Base-by-base conservation (phyloP, 2,113 vertebrate species). In the Lamprologus speciosus region DNA sequence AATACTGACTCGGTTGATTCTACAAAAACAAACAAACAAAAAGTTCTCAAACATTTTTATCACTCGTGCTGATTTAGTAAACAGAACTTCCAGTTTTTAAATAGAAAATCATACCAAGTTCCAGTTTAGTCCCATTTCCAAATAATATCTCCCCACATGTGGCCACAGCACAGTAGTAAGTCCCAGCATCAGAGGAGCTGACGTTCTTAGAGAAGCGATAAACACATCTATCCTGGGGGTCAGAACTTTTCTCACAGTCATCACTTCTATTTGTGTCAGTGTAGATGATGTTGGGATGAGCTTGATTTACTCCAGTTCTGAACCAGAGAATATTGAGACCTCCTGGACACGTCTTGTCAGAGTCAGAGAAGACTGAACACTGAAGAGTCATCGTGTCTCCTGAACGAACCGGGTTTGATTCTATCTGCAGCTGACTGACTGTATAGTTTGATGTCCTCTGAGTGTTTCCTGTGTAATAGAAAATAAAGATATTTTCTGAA, bases 101-200 rank as follows among this genome's bases (percentile, higher is more conserved):
- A 26, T 26, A 26, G 26, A 26, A 26, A 26, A 26, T 26, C 26
- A 26, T 26, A 26, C 26, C 26, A 3, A n/a, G 33, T 35, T 65
- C 33, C 10, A 65, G 1, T 13, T 1, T 37, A 37, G 0, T 37
- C 1, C 60, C 60, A 0, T 3, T 35, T 65, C 88, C 89, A 63
- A 93, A 85, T n/a, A 88, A 11, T 13, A 93, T 87, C 10, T 80
- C 17, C 5, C 86, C 89, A 88, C 91, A 65, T 65, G 86, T 17
- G 16, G 89, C 83, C 86, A 92, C 81, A 63, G 90, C 92, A 57
- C 92, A 93, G 86, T 89, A 83, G 3, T 91, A 91, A n/a, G 78
- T 91, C 47, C 80, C 90, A 58, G 26, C 45, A 33, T 91, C 89
- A 84, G 86, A 88, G 13, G 65, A 75, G 57, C 12, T 57, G 58